phyloP scores from a whole-genome alignment of 2,797 vertebrate genomes.

The Tympanoctomys barrerae region DNA sequence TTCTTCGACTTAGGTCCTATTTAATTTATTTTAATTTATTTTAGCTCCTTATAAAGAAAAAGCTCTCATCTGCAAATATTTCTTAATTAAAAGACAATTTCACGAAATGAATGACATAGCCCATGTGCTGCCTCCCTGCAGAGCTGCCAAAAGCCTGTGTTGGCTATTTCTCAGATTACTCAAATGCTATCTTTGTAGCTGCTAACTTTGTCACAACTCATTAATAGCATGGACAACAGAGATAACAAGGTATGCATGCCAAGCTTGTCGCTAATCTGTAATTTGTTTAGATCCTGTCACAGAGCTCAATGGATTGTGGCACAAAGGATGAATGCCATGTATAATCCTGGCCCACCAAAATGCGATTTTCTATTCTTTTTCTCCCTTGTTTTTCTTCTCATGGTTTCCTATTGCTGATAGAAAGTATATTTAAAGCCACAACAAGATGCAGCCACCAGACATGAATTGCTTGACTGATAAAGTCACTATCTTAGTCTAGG shows the following conservation, averaged over 20 bases:
- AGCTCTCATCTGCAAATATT: background rate
- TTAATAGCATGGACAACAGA: background rate
- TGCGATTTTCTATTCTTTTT: background rate
- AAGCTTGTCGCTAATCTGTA: background rate
- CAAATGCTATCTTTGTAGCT: background rate
- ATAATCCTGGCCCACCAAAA: background rate
- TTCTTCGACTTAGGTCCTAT: conserved; percentile 9
- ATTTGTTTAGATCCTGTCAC: background rate
- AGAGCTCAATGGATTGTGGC: background rate
- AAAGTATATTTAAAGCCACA: background rate
- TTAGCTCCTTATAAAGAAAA: conserved; percentile 19
- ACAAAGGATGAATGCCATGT: background rate
- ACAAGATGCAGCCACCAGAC: background rate
- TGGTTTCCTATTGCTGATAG: background rate
- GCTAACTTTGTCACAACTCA: conserved; percentile 42
- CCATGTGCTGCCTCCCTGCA: background rate
- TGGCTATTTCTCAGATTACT: background rate
- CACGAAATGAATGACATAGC: background rate
- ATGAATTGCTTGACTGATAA: background rate
- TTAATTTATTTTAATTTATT: conserved; percentile 59
- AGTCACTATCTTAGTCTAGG: background rate
- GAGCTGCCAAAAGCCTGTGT: background rate
- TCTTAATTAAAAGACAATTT: conserved; percentile 34
- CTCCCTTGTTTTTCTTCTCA: background rate
- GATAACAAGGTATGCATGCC: background rate